Conservation (phyloP, 2,888 invertebrate genomes). For the Portevinia maculata region DNA sequence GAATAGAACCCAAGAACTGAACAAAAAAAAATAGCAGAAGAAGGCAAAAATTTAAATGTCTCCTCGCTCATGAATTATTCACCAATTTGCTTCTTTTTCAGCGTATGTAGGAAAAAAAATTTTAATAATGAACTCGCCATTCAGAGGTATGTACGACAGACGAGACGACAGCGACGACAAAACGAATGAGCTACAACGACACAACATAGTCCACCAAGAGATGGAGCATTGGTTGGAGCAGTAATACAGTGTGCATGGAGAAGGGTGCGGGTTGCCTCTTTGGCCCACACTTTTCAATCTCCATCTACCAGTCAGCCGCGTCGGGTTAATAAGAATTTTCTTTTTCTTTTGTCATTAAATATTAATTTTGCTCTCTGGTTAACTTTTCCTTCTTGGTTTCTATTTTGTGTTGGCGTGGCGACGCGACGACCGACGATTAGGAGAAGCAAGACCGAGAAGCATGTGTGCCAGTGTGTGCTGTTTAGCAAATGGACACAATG, state of each 20-base stretch:
- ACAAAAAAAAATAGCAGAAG: slow-evolving; percentile 25
- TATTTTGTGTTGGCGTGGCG: neutral
- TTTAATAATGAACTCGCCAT: slow-evolving; percentile 72
- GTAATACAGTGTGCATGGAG: slow-evolving; percentile 20
- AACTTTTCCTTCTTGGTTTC: slow-evolving; percentile 16
- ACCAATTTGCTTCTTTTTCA: slow-evolving; percentile 68
- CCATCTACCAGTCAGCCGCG: neutral
- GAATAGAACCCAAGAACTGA: slow-evolving; percentile 26
- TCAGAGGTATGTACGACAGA: slow-evolving; percentile 67
- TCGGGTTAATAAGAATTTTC: slow-evolving; percentile 64
- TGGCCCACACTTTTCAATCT: slow-evolving; percentile 25
- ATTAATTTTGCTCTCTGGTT: slow-evolving; percentile 62
- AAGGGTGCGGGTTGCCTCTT: slow-evolving; percentile 50
- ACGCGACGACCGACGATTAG: neutral
- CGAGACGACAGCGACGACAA: slow-evolving; percentile 38
- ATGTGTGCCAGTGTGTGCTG: neutral
- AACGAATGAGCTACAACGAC: slow-evolving; percentile 15
- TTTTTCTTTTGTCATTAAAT: slow-evolving; percentile 72
- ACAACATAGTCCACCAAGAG: slow-evolving; percentile 46
- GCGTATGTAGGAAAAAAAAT: slow-evolving; percentile 67
- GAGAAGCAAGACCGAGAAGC: neutral
- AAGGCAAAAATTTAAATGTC: slow-evolving; percentile 65
- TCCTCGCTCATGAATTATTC: slow-evolving; percentile 73
- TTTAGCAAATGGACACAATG: slow-evolving; percentile 20
- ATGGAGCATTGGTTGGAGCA: slow-evolving; percentile 45